These are phyloP conservation scores for Gulo gulo DNA, from an alignment of 2,113 vertebrate species.

Conservation along the genomic window DNA sequence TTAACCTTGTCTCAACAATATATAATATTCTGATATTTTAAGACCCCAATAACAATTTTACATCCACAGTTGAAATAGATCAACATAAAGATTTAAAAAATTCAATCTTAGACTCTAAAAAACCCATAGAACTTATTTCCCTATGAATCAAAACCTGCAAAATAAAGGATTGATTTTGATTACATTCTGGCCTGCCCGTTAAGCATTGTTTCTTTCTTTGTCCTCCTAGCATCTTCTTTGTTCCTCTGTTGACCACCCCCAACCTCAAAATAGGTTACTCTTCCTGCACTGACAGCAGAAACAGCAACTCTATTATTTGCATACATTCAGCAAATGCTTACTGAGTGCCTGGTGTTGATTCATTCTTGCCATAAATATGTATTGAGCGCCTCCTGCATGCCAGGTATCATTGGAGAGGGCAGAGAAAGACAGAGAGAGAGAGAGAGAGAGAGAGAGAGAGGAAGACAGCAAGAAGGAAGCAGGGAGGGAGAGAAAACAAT, in stretches of 20 bases:
- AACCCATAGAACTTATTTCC: not conserved
- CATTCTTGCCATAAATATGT: not conserved
- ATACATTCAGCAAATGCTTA: not conserved
- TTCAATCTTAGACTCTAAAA: not conserved
- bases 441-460: not conserved
- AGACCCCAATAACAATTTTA: not conserved
- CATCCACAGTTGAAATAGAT: not conserved
- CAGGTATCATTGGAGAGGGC: not conserved
- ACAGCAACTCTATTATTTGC: not conserved
- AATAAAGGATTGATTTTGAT: not conserved
- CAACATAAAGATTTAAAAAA: not conserved
- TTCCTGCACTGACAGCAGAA: not conserved
- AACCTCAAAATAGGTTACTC: not conserved
- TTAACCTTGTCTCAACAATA: not conserved
- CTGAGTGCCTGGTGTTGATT: not conserved
- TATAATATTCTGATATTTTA: not conserved
- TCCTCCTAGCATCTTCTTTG: not conserved
- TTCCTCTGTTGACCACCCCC: not conserved
- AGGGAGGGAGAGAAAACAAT: not conserved
- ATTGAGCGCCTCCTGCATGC: not conserved
- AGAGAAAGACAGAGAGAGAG: not conserved
- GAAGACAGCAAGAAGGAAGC: not conserved
- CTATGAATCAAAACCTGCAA: not conserved
- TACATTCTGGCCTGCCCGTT: not conserved
- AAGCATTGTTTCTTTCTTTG: not conserved